Evolutionary conservation across 2,797 vertebrate genomes (phyloP).

Genomic region (Eidolon dupreanum): DNA sequence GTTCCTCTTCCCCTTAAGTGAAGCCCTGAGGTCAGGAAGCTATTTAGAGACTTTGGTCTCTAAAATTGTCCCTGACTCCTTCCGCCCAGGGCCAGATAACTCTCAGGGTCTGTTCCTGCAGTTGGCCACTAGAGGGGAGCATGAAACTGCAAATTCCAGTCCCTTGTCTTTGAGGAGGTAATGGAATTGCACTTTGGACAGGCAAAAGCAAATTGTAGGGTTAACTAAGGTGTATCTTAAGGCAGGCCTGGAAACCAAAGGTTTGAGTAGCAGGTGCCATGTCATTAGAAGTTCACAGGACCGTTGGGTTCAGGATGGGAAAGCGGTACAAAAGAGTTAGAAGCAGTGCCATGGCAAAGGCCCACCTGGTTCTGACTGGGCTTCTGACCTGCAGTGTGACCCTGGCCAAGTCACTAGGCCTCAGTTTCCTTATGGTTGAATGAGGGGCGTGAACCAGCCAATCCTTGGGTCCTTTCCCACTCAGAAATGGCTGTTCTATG

Average conservation of each 20-base stretch:
- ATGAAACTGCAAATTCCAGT: constrained; percentile 41
- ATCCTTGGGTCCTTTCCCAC: background rate
- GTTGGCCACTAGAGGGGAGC: constrained; percentile 7
- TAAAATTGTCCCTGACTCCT: background rate
- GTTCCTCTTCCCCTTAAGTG: background rate
- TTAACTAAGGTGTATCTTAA: background rate
- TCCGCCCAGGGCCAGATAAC: background rate
- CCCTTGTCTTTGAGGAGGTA: background rate
- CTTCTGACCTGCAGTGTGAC: background rate
- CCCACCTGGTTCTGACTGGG: background rate
- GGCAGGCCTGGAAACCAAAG: background rate
- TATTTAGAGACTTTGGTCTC: too few species aligned
- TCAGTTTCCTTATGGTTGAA: background rate
- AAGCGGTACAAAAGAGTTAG: background rate
- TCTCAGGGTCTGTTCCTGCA: background rate
- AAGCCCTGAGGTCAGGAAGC: background rate
- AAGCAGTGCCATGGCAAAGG: background rate
- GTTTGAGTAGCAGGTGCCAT: background rate
- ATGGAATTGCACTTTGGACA: background rate
- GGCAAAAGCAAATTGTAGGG: background rate
- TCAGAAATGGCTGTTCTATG: background rate
- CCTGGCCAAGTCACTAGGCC: background rate
- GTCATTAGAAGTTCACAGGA: background rate
- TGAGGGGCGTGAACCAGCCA: background rate
- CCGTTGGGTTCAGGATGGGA: background rate